Evolutionary conservation across 2,797 vertebrate species (phyloP), one percentile per base, ranked within the genome.

Genomic region (Cynodonichthys magdalenae): DNA sequence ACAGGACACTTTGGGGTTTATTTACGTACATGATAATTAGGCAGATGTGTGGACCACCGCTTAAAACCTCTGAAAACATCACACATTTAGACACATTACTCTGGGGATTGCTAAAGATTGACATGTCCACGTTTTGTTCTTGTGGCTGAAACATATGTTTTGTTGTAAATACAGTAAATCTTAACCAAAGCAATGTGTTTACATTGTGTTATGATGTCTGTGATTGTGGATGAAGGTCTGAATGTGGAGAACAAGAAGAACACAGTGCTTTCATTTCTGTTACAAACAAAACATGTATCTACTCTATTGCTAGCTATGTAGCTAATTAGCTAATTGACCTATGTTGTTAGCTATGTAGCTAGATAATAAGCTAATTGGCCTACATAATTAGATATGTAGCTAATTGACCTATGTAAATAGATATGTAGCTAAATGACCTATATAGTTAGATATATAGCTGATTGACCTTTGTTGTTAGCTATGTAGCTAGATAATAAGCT

Each of bases 71-170:
- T 48, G 19, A 65, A 59, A 58, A 29, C 53, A 47, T 46, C 57
- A 49, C 58, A 62, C 53, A 69, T 61, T 54, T 48, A 53, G 44
- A 66, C 46, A 28, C 27, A 54, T 60, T 27, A 31, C 15, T 3
- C 15, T 34, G 34, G 41, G 53, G 59, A 66, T 74, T 81, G 54
- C 70, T 48, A 60, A 45, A 49, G 18, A 51, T 7, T 42, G 59
- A 65, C 44, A 65, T 18, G 20, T 63, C 20, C 20, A 2, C 48
- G 60, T 72, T 65, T 24, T 65, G 48, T 66, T 65, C 70, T 56
- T 79, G 79, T 63, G 69, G 59, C 53, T 60, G 31, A 69, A 79
- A 74, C 52, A 77, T 79, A n/a, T 56, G 14, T 60, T 80, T 52
- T 77, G 79, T 64, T 34, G 10, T 41, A 48, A 18, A 52, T 24